Evolutionary conservation across 2,797 vertebrate genomes (phyloP), one percentile per base, ranked within the genome.

Genomic region (Esox masquinongy): DNA sequence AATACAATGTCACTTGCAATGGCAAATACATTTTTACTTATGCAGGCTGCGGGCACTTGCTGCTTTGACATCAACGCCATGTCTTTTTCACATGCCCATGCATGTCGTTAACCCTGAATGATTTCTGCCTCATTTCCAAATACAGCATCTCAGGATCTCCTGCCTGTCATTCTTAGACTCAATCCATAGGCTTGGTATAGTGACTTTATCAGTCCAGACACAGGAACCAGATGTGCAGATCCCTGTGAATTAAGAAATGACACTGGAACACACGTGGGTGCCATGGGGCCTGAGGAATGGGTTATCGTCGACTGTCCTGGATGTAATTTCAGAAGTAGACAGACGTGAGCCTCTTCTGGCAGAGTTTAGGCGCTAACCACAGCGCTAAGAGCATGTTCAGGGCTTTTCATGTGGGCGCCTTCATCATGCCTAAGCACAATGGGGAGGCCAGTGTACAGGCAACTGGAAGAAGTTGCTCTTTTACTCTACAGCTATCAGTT

Each of bases 261-360:
- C 50, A 53, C 50, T 53, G 50, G 50, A 53, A 66, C 47, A 50
- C 63, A 72, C 56, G 50, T 74, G 39, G 51, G 72, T 36, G 26
- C 50, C 50, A 53, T 16, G 24, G 50, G 73, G 50, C 67, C 70
- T 76, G 63, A 31, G 17, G 19, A 15, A 50, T 19, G 64, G 61
- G 50, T 66, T 59, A 34, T 74, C 53, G 22, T 31, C 29, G 29
- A 31, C 49, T 31, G 49, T 70, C 39, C 31, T 59, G 34, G 75
- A 24, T 31, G 75, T 66, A 53, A 72, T 72, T 49, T 72, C 36
- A 36, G 43, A 31, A 68, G 61, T 19, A 59, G 61, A 17, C 68
- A 59, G 74, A 79, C 77, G 43, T 77, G 36, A 83, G 61, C 50
- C 72, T 56, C 50, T 66, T 76, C 75, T 78, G 71, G 82, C 53